A percentile compares a stretch with the other conserved stretches of the same genome.
Conservation (phyloP, 2,113 vertebrate species). For the Sitta europaea region DNA sequence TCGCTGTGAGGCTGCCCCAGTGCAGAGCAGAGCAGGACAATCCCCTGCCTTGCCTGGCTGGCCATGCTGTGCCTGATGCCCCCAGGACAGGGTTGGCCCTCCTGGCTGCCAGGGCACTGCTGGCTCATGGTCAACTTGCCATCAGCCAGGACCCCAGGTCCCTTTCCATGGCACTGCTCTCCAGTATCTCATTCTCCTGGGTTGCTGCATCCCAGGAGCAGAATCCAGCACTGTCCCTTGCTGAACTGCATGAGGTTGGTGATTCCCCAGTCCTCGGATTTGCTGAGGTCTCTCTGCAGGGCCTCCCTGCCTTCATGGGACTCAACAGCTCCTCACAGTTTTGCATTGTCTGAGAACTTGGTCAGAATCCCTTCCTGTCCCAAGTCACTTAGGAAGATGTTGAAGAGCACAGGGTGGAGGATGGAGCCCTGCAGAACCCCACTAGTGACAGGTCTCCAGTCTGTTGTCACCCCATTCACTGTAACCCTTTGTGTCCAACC, state of each 20-base stretch:
- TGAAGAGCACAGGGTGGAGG: neutral
- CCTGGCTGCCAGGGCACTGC: neutral
- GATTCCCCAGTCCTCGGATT: neutral
- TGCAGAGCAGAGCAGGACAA: neutral
- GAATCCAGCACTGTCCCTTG: neutral
- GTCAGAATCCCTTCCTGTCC: neutral
- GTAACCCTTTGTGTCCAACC: neutral
- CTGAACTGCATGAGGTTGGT: neutral
- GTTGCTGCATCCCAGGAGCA: neutral
- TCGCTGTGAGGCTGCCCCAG: rapidly evolving
- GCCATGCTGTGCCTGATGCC: neutral
- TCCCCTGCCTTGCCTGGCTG: neutral
- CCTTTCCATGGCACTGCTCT: neutral
- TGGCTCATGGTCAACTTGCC: rapidly evolving
- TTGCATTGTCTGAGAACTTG: neutral
- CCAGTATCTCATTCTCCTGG: rapidly evolving
- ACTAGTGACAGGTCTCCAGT: neutral
- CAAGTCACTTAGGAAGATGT: neutral
- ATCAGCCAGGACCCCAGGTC: rapidly evolving
- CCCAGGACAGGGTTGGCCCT: rapidly evolving
- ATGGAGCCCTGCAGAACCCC: neutral
- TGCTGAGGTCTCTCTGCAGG: neutral
- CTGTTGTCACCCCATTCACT: neutral
- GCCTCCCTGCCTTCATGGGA: neutral
- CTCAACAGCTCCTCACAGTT: neutral